Evolutionary conservation across 1,140 invertebrate species (phyloP).

Genomic region (Tetranychus cinnabarinus): DNA sequence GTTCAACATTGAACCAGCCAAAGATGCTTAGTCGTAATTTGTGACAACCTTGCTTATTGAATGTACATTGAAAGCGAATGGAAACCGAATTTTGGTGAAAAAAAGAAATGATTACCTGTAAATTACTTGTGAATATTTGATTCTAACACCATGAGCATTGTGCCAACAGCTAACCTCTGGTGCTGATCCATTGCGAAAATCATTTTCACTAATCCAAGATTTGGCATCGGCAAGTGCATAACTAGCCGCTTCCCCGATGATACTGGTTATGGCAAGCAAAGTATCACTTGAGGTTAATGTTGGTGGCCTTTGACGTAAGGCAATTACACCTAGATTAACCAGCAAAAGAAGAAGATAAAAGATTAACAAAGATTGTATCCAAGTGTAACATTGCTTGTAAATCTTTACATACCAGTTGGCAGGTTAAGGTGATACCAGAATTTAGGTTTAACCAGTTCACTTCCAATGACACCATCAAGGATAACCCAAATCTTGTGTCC

Average conservation of each 20-base stretch:
- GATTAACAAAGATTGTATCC: too few species aligned
- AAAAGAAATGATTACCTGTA: neutral
- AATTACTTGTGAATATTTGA: slow-evolving; percentile 1
- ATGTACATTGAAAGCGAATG: too few species aligned
- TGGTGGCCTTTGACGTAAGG: slow-evolving; percentile 3
- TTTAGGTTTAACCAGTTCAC: neutral
- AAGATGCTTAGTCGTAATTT: too few species aligned
- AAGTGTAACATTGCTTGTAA: neutral
- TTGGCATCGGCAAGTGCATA: slow-evolving; percentile 3
- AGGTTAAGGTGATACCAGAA: slow-evolving; percentile 1
- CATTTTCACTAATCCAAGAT: slow-evolving; percentile 2
- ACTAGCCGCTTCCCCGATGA: slow-evolving; percentile 7
- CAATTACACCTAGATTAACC: neutral
- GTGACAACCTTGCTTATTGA: too few species aligned
- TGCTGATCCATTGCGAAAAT: neutral
- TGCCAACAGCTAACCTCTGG: slow-evolving; percentile 6
- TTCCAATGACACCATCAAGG: slow-evolving; percentile 6
- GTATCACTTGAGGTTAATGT: neutral
- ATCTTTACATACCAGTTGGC: slow-evolving; percentile 1
- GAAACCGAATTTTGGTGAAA: too few species aligned
- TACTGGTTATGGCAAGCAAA: slow-evolving; percentile 4
- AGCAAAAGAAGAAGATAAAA: too few species aligned
- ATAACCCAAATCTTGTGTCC: slow-evolving; percentile 12
- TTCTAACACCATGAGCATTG: neutral
- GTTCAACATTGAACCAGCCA: too few species aligned